A percentile compares a stretch with the other conserved stretches of the same genome.
These are phyloP conservation scores for Gambusia affinis DNA, from an alignment of 2,113 vertebrate species.

Conservation along the genomic window DNA sequence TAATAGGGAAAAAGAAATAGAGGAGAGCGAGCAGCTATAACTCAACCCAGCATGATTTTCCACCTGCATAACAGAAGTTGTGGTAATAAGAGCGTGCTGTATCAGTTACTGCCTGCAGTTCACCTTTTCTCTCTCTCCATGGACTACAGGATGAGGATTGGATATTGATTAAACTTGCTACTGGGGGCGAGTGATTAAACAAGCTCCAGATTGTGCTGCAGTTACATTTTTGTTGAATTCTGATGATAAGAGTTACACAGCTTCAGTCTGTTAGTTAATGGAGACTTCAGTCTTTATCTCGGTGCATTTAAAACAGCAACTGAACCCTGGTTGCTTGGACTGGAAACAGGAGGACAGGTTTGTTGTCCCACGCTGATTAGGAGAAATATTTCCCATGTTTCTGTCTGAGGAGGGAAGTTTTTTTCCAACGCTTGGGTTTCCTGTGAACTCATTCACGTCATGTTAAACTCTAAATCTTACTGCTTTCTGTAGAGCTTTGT, in stretches of 20 bases:
- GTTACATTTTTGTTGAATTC: background rate
- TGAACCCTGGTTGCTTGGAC: background rate
- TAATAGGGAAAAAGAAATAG: background rate
- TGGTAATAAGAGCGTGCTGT: slow-evolving; percentile 40
- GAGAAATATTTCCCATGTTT: background rate
- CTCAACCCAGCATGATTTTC: slow-evolving; percentile 1
- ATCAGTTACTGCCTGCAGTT: slow-evolving; percentile 30
- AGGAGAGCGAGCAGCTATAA: slow-evolving; percentile 12
- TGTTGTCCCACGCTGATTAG: background rate
- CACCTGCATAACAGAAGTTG: slow-evolving; percentile 28
- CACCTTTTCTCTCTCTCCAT: slow-evolving; percentile 8
- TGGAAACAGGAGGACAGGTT: background rate
- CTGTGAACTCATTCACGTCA: background rate
- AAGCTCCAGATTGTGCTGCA: background rate
- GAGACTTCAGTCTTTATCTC: background rate
- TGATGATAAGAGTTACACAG: background rate
- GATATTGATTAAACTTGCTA: background rate
- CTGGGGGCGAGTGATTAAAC: background rate
- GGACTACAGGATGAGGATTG: slow-evolving; percentile 6
- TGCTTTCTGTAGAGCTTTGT: no score
- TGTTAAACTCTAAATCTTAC: no score
- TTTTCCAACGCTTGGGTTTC: background rate
- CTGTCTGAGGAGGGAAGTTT: background rate
- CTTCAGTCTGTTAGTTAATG: background rate
- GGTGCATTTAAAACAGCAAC: background rate